Evolutionary conservation across 2,797 vertebrate species (phyloP).

Genomic region (Gephyroberyx darwinii): DNA sequence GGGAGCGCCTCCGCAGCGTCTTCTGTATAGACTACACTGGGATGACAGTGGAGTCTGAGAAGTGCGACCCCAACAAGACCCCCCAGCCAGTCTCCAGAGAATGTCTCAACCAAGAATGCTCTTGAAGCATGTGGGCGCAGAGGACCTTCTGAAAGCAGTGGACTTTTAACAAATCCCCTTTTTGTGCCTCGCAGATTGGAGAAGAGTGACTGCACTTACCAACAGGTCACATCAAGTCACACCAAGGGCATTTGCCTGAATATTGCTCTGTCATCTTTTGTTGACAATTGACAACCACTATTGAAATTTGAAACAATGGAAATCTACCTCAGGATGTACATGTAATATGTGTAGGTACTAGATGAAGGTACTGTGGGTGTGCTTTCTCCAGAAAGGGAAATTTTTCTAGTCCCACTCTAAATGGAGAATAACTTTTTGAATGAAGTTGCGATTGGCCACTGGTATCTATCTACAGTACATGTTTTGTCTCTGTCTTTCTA

Average conservation of each 20-base stretch:
- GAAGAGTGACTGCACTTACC: conserved; percentile 69
- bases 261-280: conserved; percentile 62
- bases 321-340: conserved; percentile 86
- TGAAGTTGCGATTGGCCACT: conserved; percentile 13
- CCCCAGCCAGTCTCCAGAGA: conserved; percentile 68
- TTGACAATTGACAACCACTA: conserved; percentile 82
- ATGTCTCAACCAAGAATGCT: conserved; percentile 84
- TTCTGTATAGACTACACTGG: conserved; percentile 86
- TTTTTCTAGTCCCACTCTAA: conserved; percentile 25
- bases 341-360: conserved; percentile 67
- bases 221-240: conserved; percentile 57
- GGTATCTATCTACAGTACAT: conserved; percentile 9
- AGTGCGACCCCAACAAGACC: conserved; percentile 79
- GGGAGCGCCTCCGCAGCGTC: conserved; percentile 80
- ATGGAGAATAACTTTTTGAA: conserved; percentile 20
- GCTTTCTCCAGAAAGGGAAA: conserved; percentile 51
- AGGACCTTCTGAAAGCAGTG: conserved; percentile 29
- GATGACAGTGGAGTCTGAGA: conserved; percentile 79
- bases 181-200: conserved; percentile 56
- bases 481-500: conserved; percentile 16
- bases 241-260: conserved; percentile 65
- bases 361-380: conserved; percentile 71
- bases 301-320: conserved; percentile 71
- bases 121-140: conserved; percentile 55
- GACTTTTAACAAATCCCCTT: conserved; percentile 53